phyloP scores from a whole-genome alignment of 2,888 invertebrate genomes.

The Dasypolia templi region DNA sequence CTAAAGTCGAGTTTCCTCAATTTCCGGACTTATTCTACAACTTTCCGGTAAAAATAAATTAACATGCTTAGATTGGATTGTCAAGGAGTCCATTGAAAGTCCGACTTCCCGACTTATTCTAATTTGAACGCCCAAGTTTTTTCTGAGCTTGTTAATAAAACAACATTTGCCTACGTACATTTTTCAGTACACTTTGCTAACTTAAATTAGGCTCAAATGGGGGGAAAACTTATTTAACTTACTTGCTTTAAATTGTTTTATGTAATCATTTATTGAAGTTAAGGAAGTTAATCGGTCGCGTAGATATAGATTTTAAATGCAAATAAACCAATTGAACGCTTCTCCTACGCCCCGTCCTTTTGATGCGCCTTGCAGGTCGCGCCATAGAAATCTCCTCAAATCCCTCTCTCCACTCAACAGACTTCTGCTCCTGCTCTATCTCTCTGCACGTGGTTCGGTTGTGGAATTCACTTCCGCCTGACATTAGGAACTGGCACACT shows the following conservation, averaged over 20 bases:
- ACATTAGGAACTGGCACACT: too few relatives aligned
- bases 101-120: conserved; percentile 69
- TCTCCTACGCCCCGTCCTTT: too few relatives aligned
- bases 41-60: conserved; percentile 75
- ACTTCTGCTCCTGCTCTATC: too few relatives aligned
- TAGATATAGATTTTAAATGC: too few relatives aligned
- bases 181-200: conserved; percentile 9
- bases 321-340: too few relatives aligned
- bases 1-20: conserved; percentile 30
- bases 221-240: too few relatives aligned
- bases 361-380: too few relatives aligned
- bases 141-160: conserved; percentile 39
- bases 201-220: neutral
- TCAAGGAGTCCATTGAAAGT: conserved; percentile 69
- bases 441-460: too few relatives aligned
- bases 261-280: neutral
- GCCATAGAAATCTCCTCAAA: too few relatives aligned
- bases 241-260: neutral
- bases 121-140: conserved; percentile 67
- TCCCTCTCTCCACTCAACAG: too few relatives aligned
- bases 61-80: conserved; percentile 80
- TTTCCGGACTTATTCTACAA: conserved; percentile 32
- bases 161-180: conserved; percentile 44
- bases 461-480: too few relatives aligned
- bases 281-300: too few relatives aligned